Conservation (phyloP, 2,888 invertebrate genomes). For the Dendrolimus pini region DNA sequence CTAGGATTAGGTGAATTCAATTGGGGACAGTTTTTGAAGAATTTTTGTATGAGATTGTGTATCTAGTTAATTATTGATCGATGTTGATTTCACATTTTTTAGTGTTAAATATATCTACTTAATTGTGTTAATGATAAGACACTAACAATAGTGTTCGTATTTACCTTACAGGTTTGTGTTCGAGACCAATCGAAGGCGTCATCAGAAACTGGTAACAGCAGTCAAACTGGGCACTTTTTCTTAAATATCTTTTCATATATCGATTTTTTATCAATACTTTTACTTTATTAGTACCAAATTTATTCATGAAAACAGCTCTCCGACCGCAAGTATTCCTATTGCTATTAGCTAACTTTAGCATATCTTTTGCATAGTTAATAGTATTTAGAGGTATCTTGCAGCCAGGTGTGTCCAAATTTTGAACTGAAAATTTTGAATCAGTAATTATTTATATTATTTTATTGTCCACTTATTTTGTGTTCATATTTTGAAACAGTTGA, state of each 20-base stretch:
- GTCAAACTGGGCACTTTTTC: conserved; percentile 27
- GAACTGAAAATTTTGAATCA: conserved; percentile 25
- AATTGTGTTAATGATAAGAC: too few species aligned
- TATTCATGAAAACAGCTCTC: conserved; percentile 47
- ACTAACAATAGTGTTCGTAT: background rate
- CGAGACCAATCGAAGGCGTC: conserved; percentile 10
- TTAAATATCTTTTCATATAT: conserved; percentile 33
- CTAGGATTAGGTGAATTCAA: too few species aligned
- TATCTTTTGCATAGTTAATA: conserved; percentile 30
- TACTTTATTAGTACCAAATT: conserved; percentile 30
- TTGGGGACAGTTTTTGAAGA: too few species aligned
- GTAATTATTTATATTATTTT: too few species aligned
- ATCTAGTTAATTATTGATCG: too few species aligned
- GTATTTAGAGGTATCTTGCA: conserved; percentile 48
- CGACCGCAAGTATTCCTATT: conserved; percentile 30
- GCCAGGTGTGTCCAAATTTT: conserved; percentile 43
- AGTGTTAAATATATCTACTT: too few species aligned
- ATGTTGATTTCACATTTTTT: too few species aligned
- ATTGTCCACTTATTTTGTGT: too few species aligned
- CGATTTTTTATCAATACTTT: conserved; percentile 35
- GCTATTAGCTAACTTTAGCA: conserved; percentile 2
- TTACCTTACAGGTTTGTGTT: background rate
- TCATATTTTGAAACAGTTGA: too few species aligned
- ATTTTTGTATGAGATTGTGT: too few species aligned
- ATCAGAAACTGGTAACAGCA: conserved; percentile 51